phyloP scores from a whole-genome alignment of 1,140 invertebrate genomes.

The Anagrus nilaparvatae region DNA sequence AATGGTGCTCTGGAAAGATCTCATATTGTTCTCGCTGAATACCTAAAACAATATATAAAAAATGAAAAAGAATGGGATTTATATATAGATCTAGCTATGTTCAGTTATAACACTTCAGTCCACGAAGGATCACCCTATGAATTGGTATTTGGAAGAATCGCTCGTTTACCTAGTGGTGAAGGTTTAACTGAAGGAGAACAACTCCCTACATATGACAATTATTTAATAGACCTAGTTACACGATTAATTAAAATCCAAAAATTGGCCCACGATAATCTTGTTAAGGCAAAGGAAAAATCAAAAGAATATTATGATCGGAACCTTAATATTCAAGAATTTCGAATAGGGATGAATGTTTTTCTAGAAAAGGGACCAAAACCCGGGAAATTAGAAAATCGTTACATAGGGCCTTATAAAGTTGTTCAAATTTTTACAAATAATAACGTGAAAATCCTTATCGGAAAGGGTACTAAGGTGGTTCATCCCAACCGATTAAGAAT shows the following conservation, averaged over 20 bases:
- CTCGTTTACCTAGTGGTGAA: neutral
- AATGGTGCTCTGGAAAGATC: constrained; percentile 18
- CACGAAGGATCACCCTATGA: constrained; percentile 18
- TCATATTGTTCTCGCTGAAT: constrained; percentile 20
- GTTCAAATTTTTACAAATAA: too few relatives aligned
- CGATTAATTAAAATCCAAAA: neutral
- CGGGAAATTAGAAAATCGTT: too few relatives aligned
- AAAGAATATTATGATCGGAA: constrained; percentile 6
- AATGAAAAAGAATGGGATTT: constrained; percentile 28
- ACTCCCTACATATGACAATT: neutral
- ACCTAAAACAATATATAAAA: constrained; percentile 20
- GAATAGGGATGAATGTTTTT: too few relatives aligned
- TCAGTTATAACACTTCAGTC: constrained; percentile 15
- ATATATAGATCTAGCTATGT: constrained; percentile 17
- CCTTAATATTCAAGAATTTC: too few relatives aligned
- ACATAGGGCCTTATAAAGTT: too few relatives aligned
- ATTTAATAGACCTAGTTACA: neutral
- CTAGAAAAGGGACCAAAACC: too few relatives aligned
- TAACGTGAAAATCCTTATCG: too few relatives aligned
- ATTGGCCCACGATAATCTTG: neutral
- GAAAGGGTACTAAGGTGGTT: too few relatives aligned
- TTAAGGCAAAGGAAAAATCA: neutral
- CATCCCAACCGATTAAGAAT: too few relatives aligned
- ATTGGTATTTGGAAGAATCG: constrained; percentile 9
- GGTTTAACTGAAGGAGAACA: neutral